phyloP scores from a whole-genome alignment of 2,888 invertebrate genomes.

The Oscheius sp. region DNA sequence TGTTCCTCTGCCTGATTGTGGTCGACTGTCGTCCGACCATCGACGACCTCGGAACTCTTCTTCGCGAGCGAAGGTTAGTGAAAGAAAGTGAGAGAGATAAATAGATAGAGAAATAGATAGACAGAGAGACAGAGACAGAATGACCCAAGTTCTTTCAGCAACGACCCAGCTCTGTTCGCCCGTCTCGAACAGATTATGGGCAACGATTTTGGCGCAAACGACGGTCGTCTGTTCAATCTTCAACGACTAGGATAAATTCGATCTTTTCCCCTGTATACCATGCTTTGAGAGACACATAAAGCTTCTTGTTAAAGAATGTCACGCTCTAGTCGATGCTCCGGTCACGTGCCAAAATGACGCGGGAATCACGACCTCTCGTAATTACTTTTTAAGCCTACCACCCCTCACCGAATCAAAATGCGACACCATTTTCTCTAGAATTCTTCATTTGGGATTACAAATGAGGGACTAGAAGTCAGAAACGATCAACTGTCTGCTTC shows the following conservation, averaged over 20 bases:
- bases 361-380: neutral
- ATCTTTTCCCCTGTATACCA: neutral
- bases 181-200: constrained; percentile 34
- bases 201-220: constrained; percentile 6
- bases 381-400: neutral
- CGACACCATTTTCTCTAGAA: neutral
- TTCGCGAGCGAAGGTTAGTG: neutral
- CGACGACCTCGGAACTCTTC: constrained; percentile 11
- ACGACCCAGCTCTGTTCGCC: constrained; percentile 18
- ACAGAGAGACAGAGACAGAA: neutral
- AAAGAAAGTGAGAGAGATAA: no score
- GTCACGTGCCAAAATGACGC: neutral
- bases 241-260: constrained; percentile 22
- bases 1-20: neutral
- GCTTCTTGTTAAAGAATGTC: neutral
- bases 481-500: constrained; percentile 1
- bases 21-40: constrained; percentile 4
- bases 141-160: constrained; percentile 8
- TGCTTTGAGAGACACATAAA: neutral
- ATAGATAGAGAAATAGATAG: neutral
- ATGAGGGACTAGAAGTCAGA: constrained; percentile 12
- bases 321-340: neutral
- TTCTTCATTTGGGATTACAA: neutral
- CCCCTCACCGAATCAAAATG: neutral
- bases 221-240: constrained; percentile 30